Conservation (phyloP, 2,888 invertebrate genomes). For the Pilophorus perplexus region DNA sequence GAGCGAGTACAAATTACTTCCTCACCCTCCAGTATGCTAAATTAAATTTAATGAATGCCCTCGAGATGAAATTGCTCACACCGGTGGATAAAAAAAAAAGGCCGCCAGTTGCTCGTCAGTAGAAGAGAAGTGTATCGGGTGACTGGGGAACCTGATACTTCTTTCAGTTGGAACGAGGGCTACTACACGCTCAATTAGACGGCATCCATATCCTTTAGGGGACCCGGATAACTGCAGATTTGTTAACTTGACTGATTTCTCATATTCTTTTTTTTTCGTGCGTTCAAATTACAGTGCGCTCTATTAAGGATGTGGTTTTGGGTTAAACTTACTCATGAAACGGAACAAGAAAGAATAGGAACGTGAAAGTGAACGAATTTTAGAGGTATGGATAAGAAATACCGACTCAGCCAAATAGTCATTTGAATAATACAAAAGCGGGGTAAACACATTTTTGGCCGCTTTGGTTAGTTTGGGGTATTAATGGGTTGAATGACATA, state of each 20-base stretch:
- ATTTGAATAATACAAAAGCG: too few relatives aligned
- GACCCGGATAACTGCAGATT: constrained; percentile 16
- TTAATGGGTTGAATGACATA: too few relatives aligned
- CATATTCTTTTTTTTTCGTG: background rate
- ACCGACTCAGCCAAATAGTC: too few relatives aligned
- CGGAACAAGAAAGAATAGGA: too few relatives aligned
- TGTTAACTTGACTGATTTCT: constrained; percentile 10
- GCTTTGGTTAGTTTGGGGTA: too few relatives aligned
- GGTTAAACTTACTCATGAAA: too few relatives aligned
- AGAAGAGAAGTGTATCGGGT: constrained; percentile 31
- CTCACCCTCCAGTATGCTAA: constrained; percentile 17
- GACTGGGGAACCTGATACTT: constrained; percentile 24
- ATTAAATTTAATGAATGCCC: constrained; percentile 37
- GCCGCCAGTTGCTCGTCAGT: constrained; percentile 37
- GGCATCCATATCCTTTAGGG: constrained; percentile 2
- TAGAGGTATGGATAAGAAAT: too few relatives aligned
- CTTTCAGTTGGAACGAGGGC: constrained; percentile 8
- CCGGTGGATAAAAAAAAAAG: constrained; percentile 15
- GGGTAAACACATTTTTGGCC: too few relatives aligned
- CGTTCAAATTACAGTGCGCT: too few relatives aligned
- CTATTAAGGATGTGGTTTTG: too few relatives aligned
- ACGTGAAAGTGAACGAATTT: too few relatives aligned
- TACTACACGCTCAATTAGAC: constrained; percentile 28
- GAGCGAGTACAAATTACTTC: constrained; percentile 27
- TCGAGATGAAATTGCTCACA: constrained; percentile 35